A percentile compares a stretch with the other conserved stretches of the same genome.
phyloP scores from a whole-genome alignment of 2,797 vertebrate genomes.

The Sternotherus odoratus region DNA sequence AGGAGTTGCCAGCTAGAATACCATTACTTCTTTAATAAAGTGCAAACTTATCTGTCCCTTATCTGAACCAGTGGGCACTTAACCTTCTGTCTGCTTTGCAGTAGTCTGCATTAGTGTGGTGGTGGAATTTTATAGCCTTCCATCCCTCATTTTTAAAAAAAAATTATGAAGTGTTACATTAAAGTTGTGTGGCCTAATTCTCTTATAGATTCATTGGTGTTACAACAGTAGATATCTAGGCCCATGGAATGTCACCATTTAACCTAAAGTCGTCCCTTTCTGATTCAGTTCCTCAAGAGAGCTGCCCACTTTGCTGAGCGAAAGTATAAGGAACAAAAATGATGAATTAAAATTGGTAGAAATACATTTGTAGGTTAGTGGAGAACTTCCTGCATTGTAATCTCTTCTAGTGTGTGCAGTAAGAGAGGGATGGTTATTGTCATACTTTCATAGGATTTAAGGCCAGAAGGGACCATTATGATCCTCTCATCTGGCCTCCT shows the following conservation, averaged over 20 bases:
- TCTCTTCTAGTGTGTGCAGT: not conserved
- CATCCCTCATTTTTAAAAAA: not conserved
- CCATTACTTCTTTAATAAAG: not conserved
- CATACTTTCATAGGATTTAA: not conserved
- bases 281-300: not conserved
- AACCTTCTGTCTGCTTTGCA: not conserved
- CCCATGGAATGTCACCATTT: not conserved
- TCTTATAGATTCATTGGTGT: not conserved
- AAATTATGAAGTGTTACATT: not conserved
- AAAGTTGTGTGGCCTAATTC: not conserved
- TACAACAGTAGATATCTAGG: not conserved
- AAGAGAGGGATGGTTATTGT: not conserved
- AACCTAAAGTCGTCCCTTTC: not conserved
- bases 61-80: not conserved
- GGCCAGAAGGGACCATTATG: not conserved
- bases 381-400: not conserved
- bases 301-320: not conserved
- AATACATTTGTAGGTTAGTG: not conserved
- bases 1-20: not conserved
- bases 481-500: not conserved
- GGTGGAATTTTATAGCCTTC: not conserved
- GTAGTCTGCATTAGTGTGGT: not conserved
- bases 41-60: not conserved
- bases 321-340: not conserved
- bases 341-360: not conserved